A percentile compares a stretch with the other conserved stretches of the same genome.
phyloP scores from a whole-genome alignment of 2,797 vertebrate species.

The Platyrinchus mystaceus region DNA sequence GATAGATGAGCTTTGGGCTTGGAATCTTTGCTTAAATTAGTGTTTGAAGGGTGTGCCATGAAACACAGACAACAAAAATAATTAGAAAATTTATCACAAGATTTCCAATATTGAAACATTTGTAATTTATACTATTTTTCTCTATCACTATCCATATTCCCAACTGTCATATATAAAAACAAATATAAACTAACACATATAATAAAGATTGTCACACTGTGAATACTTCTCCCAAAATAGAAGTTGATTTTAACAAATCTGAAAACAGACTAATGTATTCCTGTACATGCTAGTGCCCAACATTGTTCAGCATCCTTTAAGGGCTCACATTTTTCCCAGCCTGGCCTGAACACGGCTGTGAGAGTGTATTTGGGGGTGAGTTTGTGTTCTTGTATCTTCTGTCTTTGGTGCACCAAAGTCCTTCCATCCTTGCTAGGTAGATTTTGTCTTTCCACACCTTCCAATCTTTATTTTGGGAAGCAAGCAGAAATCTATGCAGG shows the following conservation, averaged over 20 bases:
- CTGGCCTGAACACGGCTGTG: not conserved
- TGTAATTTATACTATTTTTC: not conserved
- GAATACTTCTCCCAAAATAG: not conserved
- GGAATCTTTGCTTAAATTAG: constrained; percentile 40
- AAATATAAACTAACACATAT: not conserved
- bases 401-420: not conserved
- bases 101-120: not conserved
- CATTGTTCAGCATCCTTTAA: not conserved
- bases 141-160: not conserved
- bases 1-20: constrained; percentile 48
- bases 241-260: not conserved
- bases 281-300: not conserved
- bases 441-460: not conserved
- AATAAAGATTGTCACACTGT: not conserved
- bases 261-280: not conserved
- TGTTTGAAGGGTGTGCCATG: not conserved
- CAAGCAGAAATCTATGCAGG: not conserved
- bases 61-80: not conserved
- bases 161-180: not conserved
- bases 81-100: not conserved
- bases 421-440: not conserved
- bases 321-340: not conserved
- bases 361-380: not conserved
- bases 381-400: not conserved
- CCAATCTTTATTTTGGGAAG: not conserved